Percentiles rank a stretch among this genome's conserved stretches.
Evolutionary conservation across 2,888 invertebrate genomes (phyloP).

Genomic region (Pristionchus exspectatus): DNA sequence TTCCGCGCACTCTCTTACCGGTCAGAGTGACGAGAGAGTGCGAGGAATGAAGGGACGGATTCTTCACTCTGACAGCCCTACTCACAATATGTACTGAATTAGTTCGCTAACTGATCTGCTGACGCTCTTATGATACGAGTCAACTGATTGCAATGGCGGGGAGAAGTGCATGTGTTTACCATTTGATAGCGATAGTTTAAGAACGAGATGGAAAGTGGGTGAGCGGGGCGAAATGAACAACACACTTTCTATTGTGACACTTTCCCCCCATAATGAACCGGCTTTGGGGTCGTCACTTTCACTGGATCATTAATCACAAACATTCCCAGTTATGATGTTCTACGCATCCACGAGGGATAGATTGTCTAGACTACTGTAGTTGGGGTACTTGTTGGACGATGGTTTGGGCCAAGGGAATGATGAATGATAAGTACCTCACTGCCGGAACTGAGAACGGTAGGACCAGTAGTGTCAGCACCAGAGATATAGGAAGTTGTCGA

Average conservation of each 20-base stretch:
- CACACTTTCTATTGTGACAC: constrained; percentile 11
- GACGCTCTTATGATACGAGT: not conserved
- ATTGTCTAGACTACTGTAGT: no score
- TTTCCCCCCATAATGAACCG: constrained; percentile 3
- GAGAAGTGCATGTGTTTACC: constrained; percentile 36
- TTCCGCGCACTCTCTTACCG: no score
- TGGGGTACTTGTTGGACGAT: no score
- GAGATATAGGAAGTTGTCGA: no score
- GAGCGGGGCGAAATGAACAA: not conserved
- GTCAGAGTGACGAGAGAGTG: no score
- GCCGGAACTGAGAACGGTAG: no score
- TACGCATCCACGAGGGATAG: not conserved
- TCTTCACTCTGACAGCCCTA: no score
- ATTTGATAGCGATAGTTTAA: constrained; percentile 17
- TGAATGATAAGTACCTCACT: no score
- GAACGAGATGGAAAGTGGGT: constrained; percentile 47
- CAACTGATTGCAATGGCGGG: not conserved
- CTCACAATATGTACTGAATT: no score
- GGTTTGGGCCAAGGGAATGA: no score
- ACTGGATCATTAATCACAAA: constrained; percentile 19
- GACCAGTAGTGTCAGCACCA: no score
- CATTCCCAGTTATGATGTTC: not conserved
- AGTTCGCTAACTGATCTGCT: not conserved
- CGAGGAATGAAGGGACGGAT: no score
- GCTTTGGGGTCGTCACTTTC: constrained; percentile 28